These are phyloP conservation scores for Monopterus albus DNA, from an alignment of 2,113 vertebrate genomes.

Conservation along the genomic window DNA sequence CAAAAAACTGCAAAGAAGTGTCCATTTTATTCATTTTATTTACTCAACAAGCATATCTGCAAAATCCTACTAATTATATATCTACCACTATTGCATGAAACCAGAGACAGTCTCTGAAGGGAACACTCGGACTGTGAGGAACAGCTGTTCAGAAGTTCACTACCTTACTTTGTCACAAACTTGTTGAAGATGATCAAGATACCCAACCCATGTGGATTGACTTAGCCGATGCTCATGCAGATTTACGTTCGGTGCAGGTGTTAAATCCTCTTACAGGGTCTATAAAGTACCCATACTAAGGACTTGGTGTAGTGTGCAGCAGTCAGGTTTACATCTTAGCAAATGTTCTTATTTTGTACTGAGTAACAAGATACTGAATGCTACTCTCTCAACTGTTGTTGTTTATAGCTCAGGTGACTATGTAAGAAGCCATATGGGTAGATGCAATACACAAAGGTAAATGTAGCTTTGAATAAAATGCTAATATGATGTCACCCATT, in stretches of 20 bases:
- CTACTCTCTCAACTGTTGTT: neutral
- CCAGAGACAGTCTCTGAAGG: conserved; percentile 26
- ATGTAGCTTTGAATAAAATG: neutral
- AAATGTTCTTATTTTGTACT: neutral
- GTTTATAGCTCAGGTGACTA: neutral
- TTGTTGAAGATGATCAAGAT: conserved; percentile 58
- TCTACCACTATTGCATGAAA: conserved; percentile 18
- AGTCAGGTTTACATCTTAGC: neutral
- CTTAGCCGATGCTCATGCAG: conserved; percentile 52
- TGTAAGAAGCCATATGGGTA: neutral
- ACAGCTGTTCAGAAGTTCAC: conserved; percentile 58
- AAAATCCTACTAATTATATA: conserved; percentile 10
- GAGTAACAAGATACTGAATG: neutral
- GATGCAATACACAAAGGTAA: neutral
- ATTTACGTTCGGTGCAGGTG: conserved; percentile 54
- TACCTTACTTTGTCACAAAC: conserved; percentile 46
- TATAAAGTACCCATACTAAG: conserved; percentile 24
- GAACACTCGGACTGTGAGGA: conserved; percentile 41
- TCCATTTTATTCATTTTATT: neutral
- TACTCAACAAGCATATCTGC: neutral
- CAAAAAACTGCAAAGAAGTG: neutral
- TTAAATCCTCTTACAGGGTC: conserved; percentile 18
- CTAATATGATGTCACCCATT: neutral
- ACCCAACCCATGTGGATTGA: conserved; percentile 33
- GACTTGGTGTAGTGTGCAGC: neutral